A percentile compares a stretch with the other conserved stretches of the same genome.
Evolutionary conservation across 2,113 vertebrate species (phyloP).

Genomic region (Spilogale gracilis): DNA sequence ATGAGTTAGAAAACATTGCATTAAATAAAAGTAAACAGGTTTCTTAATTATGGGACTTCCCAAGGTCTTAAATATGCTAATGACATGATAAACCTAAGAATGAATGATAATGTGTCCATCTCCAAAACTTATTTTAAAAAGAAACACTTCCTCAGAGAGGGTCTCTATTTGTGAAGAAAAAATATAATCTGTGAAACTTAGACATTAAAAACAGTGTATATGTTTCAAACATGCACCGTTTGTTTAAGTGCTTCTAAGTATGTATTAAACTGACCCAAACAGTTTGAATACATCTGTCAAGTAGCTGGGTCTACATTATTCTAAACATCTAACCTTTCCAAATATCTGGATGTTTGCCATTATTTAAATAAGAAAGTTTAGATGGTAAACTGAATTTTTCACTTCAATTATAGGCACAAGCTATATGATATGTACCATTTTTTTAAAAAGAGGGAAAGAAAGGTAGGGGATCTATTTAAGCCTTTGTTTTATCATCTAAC

Average conservation of each 20-base stretch:
- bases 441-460: background rate
- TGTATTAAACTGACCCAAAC: background rate
- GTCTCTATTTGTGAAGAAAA: background rate
- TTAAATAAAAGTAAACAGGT: conserved; percentile 38
- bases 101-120: background rate
- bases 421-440: background rate
- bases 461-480: background rate
- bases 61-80: background rate
- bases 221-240: background rate
- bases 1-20: background rate
- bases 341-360: background rate
- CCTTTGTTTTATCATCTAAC: background rate
- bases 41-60: background rate
- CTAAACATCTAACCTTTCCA: background rate
- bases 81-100: background rate
- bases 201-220: background rate
- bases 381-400: background rate
- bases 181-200: background rate
- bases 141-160: background rate
- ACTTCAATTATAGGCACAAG: background rate
- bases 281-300: background rate
- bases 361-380: background rate
- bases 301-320: background rate
- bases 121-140: background rate
- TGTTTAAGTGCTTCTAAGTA: conserved; percentile 8